A percentile compares a stretch with the other conserved stretches of the same genome.
Evolutionary conservation across 1,140 invertebrate genomes (phyloP).

Genomic region (Holcopasites calliopsidis): DNA sequence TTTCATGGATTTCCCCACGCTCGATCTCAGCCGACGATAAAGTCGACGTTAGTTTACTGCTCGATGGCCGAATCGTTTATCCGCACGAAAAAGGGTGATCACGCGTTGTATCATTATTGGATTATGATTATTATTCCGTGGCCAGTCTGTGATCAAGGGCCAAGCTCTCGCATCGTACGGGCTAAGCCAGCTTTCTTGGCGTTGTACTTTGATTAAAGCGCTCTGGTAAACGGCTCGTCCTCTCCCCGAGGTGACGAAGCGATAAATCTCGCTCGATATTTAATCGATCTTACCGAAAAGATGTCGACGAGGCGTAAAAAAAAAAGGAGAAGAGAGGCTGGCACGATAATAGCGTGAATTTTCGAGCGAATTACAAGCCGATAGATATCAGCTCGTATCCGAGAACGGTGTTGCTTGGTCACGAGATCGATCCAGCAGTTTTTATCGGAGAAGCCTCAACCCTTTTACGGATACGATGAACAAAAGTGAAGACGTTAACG

Average conservation of each 20-base stretch:
- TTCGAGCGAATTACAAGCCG: constrained; percentile 65
- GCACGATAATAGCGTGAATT: constrained; percentile 70
- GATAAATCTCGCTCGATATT: constrained; percentile 26
- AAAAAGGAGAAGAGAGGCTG: constrained; percentile 18
- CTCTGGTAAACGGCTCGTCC: too few species aligned
- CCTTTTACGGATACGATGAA: constrained; percentile 9
- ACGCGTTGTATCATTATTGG: constrained; percentile 40
- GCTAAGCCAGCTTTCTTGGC: background rate
- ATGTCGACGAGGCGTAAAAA: background rate
- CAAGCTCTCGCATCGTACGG: background rate
- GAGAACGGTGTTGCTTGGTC: constrained; percentile 8
- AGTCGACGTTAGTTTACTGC: constrained; percentile 29
- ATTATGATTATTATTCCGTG: constrained; percentile 36
- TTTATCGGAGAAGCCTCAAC: constrained; percentile 1
- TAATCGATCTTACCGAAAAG: constrained; percentile 37
- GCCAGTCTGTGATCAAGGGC: constrained; percentile 1
- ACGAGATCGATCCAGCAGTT: constrained; percentile 50
- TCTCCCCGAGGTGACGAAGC: background rate
- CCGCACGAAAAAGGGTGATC: constrained; percentile 49
- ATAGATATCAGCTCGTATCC: constrained; percentile 51
- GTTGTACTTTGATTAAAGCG: constrained; percentile 10
- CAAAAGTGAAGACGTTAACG: constrained; percentile 64
- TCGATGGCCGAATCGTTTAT: constrained; percentile 41
- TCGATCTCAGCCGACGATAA: constrained; percentile 43
- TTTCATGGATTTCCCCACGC: constrained; percentile 35